Percentiles rank a stretch among this genome's conserved stretches.
phyloP scores from a whole-genome alignment of 2,888 invertebrate species.

The Zele albiditarsus region DNA sequence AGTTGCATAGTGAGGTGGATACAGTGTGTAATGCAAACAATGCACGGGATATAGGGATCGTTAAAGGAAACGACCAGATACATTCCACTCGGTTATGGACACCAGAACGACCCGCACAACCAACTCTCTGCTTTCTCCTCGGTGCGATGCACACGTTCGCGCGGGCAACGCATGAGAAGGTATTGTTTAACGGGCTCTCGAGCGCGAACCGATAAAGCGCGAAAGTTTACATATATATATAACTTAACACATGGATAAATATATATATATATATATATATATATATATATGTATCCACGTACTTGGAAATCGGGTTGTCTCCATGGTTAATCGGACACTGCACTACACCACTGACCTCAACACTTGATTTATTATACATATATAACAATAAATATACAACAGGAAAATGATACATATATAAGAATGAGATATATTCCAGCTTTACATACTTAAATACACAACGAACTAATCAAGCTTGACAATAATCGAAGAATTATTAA shows the following conservation, averaged over 20 bases:
- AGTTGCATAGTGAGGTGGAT: neutral
- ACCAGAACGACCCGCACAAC: slow-evolving; percentile 46
- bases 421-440: neutral
- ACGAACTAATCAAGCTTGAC: neutral
- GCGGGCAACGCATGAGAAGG: slow-evolving; percentile 11
- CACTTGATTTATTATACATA: slow-evolving; percentile 6
- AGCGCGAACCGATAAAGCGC: slow-evolving; percentile 31
- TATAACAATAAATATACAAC: neutral
- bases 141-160: slow-evolving; percentile 22
- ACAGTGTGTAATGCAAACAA: slow-evolving; percentile 27
- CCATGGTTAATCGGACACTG: slow-evolving; percentile 21
- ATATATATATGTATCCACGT: neutral
- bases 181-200: slow-evolving; percentile 32
- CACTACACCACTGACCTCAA: slow-evolving; percentile 28
- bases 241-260: neutral
- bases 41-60: slow-evolving; percentile 44
- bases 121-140: slow-evolving; percentile 29
- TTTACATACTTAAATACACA: neutral
- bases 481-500: slow-evolving; percentile 12
- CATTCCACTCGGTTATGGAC: slow-evolving; percentile 45
- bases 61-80: slow-evolving; percentile 53
- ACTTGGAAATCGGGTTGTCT: slow-evolving; percentile 31
- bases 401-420: neutral
- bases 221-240: slow-evolving; percentile 21
- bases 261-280: neutral